phyloP scores from a whole-genome alignment of 1,140 invertebrate genomes.

The Asbolus verrucosus region DNA sequence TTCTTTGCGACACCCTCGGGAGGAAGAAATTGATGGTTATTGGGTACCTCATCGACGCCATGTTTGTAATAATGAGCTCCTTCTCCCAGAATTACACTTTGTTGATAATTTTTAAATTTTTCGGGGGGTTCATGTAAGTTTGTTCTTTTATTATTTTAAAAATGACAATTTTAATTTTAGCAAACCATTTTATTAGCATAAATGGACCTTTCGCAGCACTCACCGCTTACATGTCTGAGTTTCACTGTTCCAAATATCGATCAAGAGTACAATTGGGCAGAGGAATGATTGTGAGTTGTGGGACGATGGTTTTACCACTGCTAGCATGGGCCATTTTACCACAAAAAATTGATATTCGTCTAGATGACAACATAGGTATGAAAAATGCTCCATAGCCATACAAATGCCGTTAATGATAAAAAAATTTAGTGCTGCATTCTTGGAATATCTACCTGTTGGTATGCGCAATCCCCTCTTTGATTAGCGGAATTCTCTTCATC shows the following conservation, averaged over 20 bases:
- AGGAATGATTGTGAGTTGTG: constrained; percentile 70
- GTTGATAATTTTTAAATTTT: constrained; percentile 77
- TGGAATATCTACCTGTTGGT: constrained; percentile 82
- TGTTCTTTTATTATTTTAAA: neutral
- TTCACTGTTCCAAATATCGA: constrained; percentile 73
- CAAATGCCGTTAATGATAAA: neutral
- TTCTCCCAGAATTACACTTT: constrained; percentile 78
- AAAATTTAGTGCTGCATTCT: constrained; percentile 67
- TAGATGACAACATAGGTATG: constrained; percentile 32
- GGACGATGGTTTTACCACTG: constrained; percentile 65
- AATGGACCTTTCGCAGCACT: constrained; percentile 79
- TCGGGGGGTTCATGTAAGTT: constrained; percentile 81
- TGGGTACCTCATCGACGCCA: constrained; percentile 76
- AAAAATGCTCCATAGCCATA: neutral
- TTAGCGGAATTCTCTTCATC: constrained; percentile 72
- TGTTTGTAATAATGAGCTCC: constrained; percentile 76
- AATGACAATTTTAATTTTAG: constrained; percentile 2
- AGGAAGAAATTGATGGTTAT: constrained; percentile 77
- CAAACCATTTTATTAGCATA: constrained; percentile 68
- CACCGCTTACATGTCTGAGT: constrained; percentile 77
- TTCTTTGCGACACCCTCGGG: constrained; percentile 81
- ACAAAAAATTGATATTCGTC: constrained; percentile 26
- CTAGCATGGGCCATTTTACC: constrained; percentile 53
- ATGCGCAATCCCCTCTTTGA: constrained; percentile 74
- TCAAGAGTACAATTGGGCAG: constrained; percentile 72